phyloP scores from a whole-genome alignment of 2,113 vertebrate genomes.

The Cyprichromis sp. region DNA sequence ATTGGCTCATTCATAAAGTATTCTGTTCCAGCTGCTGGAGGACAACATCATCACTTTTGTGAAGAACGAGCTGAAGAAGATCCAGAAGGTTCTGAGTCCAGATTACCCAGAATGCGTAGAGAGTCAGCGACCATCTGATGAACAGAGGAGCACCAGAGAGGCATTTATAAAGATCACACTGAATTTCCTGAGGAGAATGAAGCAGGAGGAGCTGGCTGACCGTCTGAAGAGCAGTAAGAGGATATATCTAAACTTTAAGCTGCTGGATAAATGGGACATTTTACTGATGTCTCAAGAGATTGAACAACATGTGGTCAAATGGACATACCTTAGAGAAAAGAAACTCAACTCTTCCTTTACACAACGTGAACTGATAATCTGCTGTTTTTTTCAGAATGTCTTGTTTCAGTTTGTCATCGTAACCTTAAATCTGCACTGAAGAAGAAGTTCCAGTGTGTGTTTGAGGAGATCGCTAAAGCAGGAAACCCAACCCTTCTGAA shows the following conservation, averaged over 20 bases:
- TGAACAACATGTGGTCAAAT: background rate
- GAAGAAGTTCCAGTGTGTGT: background rate
- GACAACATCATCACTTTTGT: background rate
- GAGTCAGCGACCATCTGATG: background rate
- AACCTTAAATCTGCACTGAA: background rate
- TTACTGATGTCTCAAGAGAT: background rate
- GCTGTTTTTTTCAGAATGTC: rapidly evolving
- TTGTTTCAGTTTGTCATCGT: background rate
- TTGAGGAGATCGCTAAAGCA: background rate
- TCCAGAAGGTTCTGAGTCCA: background rate
- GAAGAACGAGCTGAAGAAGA: background rate
- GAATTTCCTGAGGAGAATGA: background rate
- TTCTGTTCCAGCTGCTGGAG: background rate
- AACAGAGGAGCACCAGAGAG: background rate
- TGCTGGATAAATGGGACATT: background rate
- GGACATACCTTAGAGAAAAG: background rate
- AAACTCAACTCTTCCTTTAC: background rate
- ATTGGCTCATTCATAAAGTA: background rate
- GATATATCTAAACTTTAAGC: background rate
- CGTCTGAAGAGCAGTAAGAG: background rate
- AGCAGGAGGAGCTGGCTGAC: background rate
- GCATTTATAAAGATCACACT: background rate
- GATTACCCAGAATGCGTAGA: background rate
- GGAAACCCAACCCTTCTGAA: background rate
- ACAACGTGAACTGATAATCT: background rate